Base-by-base conservation (phyloP, 92 coral and sea anemone genomes). In the Phenganax marumi region DNA sequence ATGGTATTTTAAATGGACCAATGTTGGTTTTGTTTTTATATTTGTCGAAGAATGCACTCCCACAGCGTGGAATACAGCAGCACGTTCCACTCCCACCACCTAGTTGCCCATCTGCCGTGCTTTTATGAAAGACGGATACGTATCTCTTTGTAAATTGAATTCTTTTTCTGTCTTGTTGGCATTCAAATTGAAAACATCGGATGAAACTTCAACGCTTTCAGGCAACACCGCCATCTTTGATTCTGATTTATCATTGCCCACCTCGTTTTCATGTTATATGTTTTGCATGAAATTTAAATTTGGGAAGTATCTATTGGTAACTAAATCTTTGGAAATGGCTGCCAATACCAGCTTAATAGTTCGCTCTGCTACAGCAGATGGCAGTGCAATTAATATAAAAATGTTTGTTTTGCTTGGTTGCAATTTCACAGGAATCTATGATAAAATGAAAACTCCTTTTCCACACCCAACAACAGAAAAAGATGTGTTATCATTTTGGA, bases 41-140 rank as follows among this genome's bases (percentile, higher is more conserved):
- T 56, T 56, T 56, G 63, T 56, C 63, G 63, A 0, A 56, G 63
- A 56, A 56, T 56, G 63, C 63, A 56, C 63, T 56, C 63, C 63
- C 63, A 56, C 63, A 56, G 6, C 63, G 1, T 56, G 63, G 63
- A 56, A 56, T 56, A 56, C 63, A 56, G 63, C 63, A 56, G 6
- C 17, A 56, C 63, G 63, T 56, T 56, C 63, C 63, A 14, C 63
- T 56, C 63, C 63, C 63, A 56, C 63, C 63, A 56, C 21, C 17
- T 56, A 56, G 63, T 56, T 56, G 63, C 6, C 21, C 63, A 0
- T 56, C 21, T 1, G 63, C 17, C 63, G 21, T 1, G 63, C 63
- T 56, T 56, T 56, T 56, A 6, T 14, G 21, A 6, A 56, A 1
- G 63, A 56, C 21, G 63, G 63, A 56, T 56, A 56, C 16, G 63